Conservation (phyloP, 2,888 invertebrate genomes). For the Holacanthella duospinosa region DNA sequence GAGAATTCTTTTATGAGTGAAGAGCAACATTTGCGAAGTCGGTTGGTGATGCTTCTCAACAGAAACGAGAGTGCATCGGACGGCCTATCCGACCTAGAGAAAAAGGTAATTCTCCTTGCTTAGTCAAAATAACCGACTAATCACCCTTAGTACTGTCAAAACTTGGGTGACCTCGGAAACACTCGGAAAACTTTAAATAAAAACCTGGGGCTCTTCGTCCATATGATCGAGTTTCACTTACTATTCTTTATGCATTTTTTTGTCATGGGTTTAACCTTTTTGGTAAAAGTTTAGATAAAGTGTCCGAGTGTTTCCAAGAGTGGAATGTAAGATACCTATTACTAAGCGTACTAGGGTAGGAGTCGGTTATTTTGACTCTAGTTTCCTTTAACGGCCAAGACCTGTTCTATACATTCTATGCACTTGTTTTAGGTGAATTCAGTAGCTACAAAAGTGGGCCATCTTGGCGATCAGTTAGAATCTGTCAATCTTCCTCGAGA, state of each 20-base stretch:
- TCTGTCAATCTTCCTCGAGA: slow-evolving; percentile 90
- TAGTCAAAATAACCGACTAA: not conserved
- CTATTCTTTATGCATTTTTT: too few species aligned
- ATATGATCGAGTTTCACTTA: too few species aligned
- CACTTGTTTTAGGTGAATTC: slow-evolving; percentile 56
- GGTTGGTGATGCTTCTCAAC: slow-evolving; percentile 27
- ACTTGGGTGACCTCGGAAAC: too few species aligned
- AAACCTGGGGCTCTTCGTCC: too few species aligned
- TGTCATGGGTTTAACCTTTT: too few species aligned
- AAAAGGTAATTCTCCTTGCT: slow-evolving; percentile 26
- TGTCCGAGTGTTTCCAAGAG: too few species aligned
- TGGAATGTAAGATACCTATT: too few species aligned
- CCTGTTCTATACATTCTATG: not conserved
- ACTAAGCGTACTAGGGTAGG: too few species aligned
- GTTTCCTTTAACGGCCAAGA: not conserved
- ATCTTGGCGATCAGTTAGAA: slow-evolving; percentile 96
- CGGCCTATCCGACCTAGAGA: slow-evolving; percentile 32
- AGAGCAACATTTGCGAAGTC: slow-evolving; percentile 31
- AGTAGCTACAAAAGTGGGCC: slow-evolving; percentile 93
- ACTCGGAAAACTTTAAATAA: too few species aligned
- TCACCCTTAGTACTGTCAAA: too few species aligned
- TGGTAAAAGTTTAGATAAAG: too few species aligned
- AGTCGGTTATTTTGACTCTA: too few species aligned
- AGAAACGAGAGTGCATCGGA: slow-evolving; percentile 32
- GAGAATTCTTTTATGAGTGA: slow-evolving; percentile 33